Percentiles rank a stretch among this genome's conserved stretches.
Evolutionary conservation across 1,140 invertebrate genomes (phyloP).

Genomic region (Drosophila santomea): DNA sequence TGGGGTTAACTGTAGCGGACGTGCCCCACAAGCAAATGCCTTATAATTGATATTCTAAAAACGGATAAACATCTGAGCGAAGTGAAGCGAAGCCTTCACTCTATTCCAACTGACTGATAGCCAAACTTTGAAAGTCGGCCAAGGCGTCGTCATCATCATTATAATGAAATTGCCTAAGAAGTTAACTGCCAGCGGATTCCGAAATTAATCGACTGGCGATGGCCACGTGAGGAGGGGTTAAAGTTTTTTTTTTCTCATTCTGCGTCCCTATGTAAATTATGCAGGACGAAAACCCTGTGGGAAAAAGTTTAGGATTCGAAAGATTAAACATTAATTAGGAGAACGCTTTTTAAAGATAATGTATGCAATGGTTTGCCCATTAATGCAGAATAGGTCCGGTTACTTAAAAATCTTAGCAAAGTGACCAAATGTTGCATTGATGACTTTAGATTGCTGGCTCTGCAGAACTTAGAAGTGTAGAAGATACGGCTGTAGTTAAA

Average conservation of each 20-base stretch:
- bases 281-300: not conserved
- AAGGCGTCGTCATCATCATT: conserved; percentile 70
- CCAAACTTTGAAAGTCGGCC: conserved; percentile 34
- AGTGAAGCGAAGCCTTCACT: conserved; percentile 23
- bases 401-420: no score
- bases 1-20: conserved; percentile 67
- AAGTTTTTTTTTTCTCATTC: conserved; percentile 5
- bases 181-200: conserved; percentile 28
- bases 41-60: conserved; percentile 84
- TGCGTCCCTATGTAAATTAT: not conserved
- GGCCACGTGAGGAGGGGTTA: conserved; percentile 16
- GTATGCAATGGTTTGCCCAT: not conserved
- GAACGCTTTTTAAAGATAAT: not conserved
- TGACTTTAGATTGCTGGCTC: not conserved
- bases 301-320: not conserved
- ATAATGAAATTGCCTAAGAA: conserved; percentile 68
- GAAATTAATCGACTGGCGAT: conserved; percentile 25
- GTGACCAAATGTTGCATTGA: not conserved
- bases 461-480: not conserved
- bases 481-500: no score
- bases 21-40: conserved; percentile 77
- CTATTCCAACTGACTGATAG: conserved; percentile 20
- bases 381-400: not conserved
- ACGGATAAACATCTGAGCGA: conserved; percentile 72
- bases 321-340: not conserved